Conservation (phyloP, 2,113 vertebrate genomes). For the Micronycteris hirsuta region DNA sequence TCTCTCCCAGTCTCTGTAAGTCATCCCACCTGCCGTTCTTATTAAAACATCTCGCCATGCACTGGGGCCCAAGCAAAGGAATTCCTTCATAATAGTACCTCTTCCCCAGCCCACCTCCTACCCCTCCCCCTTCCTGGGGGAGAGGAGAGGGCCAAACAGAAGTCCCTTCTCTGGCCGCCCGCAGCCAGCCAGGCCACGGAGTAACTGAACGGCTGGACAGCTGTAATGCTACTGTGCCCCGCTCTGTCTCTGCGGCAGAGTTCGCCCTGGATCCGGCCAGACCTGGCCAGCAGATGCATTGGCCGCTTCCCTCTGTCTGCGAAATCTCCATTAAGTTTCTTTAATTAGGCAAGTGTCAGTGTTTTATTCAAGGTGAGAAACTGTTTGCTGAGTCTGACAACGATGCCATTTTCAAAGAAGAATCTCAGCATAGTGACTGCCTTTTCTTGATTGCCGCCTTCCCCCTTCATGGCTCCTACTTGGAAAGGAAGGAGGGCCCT, state of each 20-base stretch:
- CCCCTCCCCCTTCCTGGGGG: not conserved
- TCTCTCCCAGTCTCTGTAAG: not conserved
- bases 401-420: constrained; percentile 33
- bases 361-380: constrained; percentile 50
- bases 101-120: not conserved
- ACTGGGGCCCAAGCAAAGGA: not conserved
- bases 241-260: not conserved
- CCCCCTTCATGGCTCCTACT: not conserved
- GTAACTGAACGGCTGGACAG: constrained; percentile 37
- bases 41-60: not conserved
- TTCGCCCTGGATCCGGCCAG: not conserved
- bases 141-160: not conserved
- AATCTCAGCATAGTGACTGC: not conserved
- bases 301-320: constrained; percentile 44
- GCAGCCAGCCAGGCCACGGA: not conserved
- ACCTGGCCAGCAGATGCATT: constrained; percentile 34
- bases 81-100: not conserved
- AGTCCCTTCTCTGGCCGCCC: not conserved
- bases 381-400: constrained; percentile 57
- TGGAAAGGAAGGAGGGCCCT: not conserved
- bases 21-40: not conserved
- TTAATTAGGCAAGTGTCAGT: constrained; percentile 69
- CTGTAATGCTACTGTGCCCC: not conserved
- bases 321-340: constrained; percentile 57
- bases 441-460: not conserved